Percentiles rank a stretch among this genome's conserved stretches.
These are phyloP conservation scores for Ladona fulva DNA, from an alignment of 1,140 invertebrate species.

Conservation along the genomic window DNA sequence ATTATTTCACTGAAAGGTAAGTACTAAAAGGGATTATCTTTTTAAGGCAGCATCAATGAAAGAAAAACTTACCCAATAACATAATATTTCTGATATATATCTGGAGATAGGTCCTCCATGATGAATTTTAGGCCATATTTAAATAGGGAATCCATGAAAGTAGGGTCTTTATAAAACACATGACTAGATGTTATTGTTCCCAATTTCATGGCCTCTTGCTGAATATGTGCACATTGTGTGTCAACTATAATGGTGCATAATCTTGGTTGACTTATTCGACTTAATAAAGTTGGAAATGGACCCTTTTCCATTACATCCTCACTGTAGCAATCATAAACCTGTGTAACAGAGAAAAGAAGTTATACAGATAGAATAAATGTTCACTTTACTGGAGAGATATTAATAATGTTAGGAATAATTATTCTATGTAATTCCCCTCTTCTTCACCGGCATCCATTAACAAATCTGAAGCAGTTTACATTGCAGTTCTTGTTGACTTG, in stretches of 20 bases:
- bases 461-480: too few relatives aligned
- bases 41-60: too few relatives aligned
- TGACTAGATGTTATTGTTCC: background rate
- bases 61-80: background rate
- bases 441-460: too few relatives aligned
- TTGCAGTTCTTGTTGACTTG: too few relatives aligned
- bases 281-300: slow-evolving; percentile 20
- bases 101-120: background rate
- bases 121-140: background rate
- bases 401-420: too few relatives aligned
- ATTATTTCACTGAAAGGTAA: too few relatives aligned
- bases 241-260: background rate
- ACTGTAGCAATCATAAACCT: slow-evolving; percentile 27
- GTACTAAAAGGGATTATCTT: too few relatives aligned
- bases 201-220: background rate
- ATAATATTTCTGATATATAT: background rate
- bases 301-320: slow-evolving; percentile 20
- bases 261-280: slow-evolving; percentile 19
- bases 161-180: background rate
- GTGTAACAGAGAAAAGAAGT: background rate
- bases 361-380: too few relatives aligned
- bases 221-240: background rate
- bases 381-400: too few relatives aligned
- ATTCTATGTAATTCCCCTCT: too few relatives aligned
- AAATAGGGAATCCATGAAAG: background rate